phyloP scores from a whole-genome alignment of 2,797 vertebrate species.

The Hyperoplus lanceolatus region DNA sequence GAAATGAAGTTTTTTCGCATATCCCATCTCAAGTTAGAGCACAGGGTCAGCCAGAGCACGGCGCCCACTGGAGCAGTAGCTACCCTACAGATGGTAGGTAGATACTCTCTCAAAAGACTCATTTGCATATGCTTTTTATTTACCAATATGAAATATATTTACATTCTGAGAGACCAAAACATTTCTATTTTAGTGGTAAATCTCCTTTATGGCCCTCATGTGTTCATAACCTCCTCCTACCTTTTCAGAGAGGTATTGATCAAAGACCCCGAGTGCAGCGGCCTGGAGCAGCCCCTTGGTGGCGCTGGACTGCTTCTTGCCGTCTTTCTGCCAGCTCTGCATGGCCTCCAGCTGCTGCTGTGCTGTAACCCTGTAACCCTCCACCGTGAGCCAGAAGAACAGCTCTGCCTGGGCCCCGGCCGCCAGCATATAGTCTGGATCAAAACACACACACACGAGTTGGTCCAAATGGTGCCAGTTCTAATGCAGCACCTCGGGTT shows the following conservation, averaged over 20 bases:
- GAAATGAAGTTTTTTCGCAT: too few species aligned
- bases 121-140: too few species aligned
- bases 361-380: conserved; percentile 98
- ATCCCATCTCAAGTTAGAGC: too few species aligned
- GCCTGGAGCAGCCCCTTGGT: conserved; percentile 95
- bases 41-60: too few species aligned
- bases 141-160: too few species aligned
- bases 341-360: conserved; percentile 98
- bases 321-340: conserved; percentile 90
- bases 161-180: not conserved
- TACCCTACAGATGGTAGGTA: too few species aligned
- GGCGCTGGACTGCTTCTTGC: conserved; percentile 92
- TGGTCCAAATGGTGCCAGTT: not conserved
- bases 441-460: conserved; percentile 32
- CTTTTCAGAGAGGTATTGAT: conserved; percentile 99
- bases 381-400: conserved; percentile 99
- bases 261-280: conserved; percentile 95
- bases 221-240: conserved; percentile 70
- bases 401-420: conserved; percentile 97
- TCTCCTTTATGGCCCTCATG: not conserved
- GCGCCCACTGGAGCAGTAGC: too few species aligned
- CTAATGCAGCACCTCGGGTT: not conserved
- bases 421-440: conserved; percentile 97
- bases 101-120: not conserved
- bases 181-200: not conserved